Evolutionary conservation across 1,140 invertebrate genomes (phyloP).

Genomic region (Procambarus clarkii): DNA sequence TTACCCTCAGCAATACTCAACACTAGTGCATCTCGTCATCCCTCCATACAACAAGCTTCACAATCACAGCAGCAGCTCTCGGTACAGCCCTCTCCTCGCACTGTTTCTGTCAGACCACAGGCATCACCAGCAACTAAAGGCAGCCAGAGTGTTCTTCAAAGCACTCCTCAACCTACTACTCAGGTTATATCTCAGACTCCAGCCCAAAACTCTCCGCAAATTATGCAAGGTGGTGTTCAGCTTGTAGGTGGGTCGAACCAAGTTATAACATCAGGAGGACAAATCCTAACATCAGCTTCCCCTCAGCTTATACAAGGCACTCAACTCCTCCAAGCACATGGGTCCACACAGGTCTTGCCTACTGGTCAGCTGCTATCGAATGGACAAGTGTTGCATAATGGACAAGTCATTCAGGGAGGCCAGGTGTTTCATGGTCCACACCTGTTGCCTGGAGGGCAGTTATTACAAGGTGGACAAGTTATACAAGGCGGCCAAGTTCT

Average conservation of each 20-base stretch:
- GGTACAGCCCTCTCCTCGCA: slow-evolving; percentile 50
- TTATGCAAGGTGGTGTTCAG: slow-evolving; percentile 56
- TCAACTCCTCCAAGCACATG: slow-evolving; percentile 49
- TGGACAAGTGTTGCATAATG: slow-evolving; percentile 60
- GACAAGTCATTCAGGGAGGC: slow-evolving; percentile 47
- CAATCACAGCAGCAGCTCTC: slow-evolving; percentile 50
- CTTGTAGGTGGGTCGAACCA: slow-evolving; percentile 54
- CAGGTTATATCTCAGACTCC: slow-evolving; percentile 55
- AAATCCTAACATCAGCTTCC: slow-evolving; percentile 56
- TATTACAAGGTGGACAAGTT: slow-evolving; percentile 53
- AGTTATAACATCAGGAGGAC: slow-evolving; percentile 65
- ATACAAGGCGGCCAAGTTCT: slow-evolving; percentile 53
- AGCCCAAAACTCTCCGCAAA: slow-evolving; percentile 42
- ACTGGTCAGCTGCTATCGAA: slow-evolving; percentile 47
- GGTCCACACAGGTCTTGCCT: slow-evolving; percentile 56
- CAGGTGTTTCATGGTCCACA: slow-evolving; percentile 49
- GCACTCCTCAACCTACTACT: slow-evolving; percentile 47
- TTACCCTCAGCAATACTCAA: slow-evolving; percentile 45
- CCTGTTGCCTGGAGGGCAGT: slow-evolving; percentile 24
- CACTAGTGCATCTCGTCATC: slow-evolving; percentile 46
- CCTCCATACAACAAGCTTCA: slow-evolving; percentile 53
- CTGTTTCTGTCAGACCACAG: slow-evolving; percentile 47
- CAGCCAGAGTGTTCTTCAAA: slow-evolving; percentile 29
- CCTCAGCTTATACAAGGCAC: slow-evolving; percentile 49
- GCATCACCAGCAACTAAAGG: slow-evolving; percentile 42